Conservation (phyloP, 2,113 vertebrate genomes). For the Caranx melampygus region DNA sequence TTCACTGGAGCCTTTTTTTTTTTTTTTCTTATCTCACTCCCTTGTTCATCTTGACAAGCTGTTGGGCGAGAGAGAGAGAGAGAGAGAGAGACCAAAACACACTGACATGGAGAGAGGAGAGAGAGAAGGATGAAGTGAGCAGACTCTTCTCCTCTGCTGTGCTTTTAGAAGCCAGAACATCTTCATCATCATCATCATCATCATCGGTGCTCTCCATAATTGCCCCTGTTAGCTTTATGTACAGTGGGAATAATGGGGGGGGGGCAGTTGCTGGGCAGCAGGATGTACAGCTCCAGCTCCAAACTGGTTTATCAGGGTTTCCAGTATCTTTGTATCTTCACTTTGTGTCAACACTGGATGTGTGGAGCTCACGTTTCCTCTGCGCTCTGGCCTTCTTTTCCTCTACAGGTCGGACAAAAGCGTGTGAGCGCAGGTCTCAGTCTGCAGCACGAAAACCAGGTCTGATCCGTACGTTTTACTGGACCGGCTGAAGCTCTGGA, state of each 20-base stretch:
- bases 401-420: too few species aligned
- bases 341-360: too few species aligned
- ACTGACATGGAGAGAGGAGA: background rate
- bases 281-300: background rate
- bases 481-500: too few species aligned
- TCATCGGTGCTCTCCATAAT: background rate
- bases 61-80: background rate
- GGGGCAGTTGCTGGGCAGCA: too few species aligned
- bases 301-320: background rate
- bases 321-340: background rate
- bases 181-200: background rate
- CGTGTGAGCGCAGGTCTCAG: too few species aligned
- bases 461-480: too few species aligned
- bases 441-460: too few species aligned
- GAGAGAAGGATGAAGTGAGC: background rate
- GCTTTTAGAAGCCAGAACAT: too few species aligned
- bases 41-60: background rate
- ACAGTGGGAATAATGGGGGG: too few species aligned
- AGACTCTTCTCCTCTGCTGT: too few species aligned
- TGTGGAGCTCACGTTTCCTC: too few species aligned
- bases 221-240: background rate
- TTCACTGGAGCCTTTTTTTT: background rate
- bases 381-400: too few species aligned
- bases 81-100: slow-evolving; percentile 5
- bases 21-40: background rate